Evolutionary conservation across 2,888 invertebrate genomes (phyloP).

Genomic region (Pristionchus japonicus): DNA sequence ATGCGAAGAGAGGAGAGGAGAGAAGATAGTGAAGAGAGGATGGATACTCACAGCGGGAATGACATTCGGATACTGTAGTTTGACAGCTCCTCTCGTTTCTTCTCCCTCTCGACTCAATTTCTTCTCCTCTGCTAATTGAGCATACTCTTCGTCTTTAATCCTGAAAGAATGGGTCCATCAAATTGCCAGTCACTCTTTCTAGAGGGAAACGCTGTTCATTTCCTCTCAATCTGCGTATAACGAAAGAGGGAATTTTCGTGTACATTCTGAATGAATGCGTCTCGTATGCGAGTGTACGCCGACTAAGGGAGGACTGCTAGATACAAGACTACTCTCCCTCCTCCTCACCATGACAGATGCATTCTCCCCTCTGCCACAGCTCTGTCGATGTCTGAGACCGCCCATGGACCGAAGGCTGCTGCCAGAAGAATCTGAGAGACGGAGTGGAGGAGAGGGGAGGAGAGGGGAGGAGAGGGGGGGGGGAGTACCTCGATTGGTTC

Average conservation of each 20-base stretch:
- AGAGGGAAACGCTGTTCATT: no score
- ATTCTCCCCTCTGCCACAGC: conserved; percentile 2
- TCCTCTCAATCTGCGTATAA: no score
- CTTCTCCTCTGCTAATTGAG: neutral
- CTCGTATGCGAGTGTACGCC: no score
- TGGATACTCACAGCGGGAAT: neutral
- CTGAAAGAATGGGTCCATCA: neutral
- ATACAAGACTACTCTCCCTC: neutral
- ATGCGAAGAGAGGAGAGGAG: neutral
- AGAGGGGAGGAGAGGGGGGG: neutral
- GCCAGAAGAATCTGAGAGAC: neutral
- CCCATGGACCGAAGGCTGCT: conserved; percentile 4
- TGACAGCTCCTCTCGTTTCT: neutral
- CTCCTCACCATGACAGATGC: neutral
- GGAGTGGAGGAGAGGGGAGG: neutral
- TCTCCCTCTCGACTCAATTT: neutral
- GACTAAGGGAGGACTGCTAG: neutral
- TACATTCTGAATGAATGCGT: neutral
- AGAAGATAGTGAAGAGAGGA: no score
- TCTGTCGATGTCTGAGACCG: conserved; percentile 1
- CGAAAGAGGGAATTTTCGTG: no score
- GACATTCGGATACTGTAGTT: conserved; percentile 8
- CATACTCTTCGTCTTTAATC: neutral
- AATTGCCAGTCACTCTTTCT: no score
- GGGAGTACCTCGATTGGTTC: neutral